Conservation (phyloP, 2,888 invertebrate genomes). For the Acronicta aceris region DNA sequence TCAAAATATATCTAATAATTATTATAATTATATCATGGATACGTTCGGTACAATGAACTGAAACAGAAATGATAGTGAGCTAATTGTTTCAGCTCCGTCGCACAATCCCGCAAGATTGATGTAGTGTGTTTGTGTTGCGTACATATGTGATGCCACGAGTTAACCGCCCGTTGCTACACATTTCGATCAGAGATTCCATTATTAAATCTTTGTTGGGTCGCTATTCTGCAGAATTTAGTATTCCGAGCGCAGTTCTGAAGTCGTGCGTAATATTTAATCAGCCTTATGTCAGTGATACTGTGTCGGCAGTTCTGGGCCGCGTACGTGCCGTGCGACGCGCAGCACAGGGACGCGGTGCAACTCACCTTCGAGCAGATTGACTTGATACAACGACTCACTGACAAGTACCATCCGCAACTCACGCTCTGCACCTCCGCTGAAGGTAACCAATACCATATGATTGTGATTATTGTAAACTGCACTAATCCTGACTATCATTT, state of each 20-base stretch:
- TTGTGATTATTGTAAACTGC: too few relatives aligned
- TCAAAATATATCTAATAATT: slow-evolving; percentile 12
- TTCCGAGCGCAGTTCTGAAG: slow-evolving; percentile 63
- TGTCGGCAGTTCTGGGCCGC: slow-evolving; percentile 95
- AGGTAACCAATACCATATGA: slow-evolving; percentile 84
- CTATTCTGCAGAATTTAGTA: slow-evolving; percentile 65
- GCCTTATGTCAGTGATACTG: slow-evolving; percentile 62
- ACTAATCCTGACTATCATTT: too few relatives aligned
- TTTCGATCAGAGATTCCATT: slow-evolving; percentile 57
- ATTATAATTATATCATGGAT: slow-evolving; percentile 50
- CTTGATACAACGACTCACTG: slow-evolving; percentile 94
- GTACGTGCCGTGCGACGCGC: slow-evolving; percentile 94
- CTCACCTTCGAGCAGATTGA: slow-evolving; percentile 96
- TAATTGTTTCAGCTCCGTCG: slow-evolving; percentile 62
- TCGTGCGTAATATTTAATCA: slow-evolving; percentile 81
- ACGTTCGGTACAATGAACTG: slow-evolving; percentile 59
- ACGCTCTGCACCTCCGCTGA: slow-evolving; percentile 94
- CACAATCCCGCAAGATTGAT: slow-evolving; percentile 56
- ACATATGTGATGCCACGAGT: slow-evolving; percentile 47
- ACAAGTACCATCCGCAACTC: slow-evolving; percentile 93
- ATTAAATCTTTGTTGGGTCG: slow-evolving; percentile 64
- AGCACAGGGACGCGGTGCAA: slow-evolving; percentile 95
- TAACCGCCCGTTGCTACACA: slow-evolving; percentile 46
- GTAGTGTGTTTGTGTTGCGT: slow-evolving; percentile 50
- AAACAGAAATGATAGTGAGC: slow-evolving; percentile 60